Conservation (phyloP, 2,113 vertebrate species). For the Lophura nycthemera region DNA sequence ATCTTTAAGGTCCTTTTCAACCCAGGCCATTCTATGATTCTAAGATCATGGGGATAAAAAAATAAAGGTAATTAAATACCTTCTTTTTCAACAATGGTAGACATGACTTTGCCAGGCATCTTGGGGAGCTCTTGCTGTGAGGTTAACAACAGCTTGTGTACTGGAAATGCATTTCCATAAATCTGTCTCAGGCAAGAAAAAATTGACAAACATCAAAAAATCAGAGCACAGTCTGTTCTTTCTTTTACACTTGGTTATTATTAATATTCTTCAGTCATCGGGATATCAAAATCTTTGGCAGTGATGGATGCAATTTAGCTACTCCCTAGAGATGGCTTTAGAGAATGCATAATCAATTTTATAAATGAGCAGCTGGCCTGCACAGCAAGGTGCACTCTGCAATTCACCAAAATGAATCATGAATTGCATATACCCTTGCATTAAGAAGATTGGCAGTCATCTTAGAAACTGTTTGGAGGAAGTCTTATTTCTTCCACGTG, state of each 20-base stretch:
- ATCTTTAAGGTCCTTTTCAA: too few relatives aligned
- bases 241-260: slow-evolving; percentile 9
- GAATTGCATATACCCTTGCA: not conserved
- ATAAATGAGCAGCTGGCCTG: slow-evolving; percentile 49
- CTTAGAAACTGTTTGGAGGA: not conserved
- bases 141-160: not conserved
- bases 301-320: not conserved
- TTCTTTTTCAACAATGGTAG: not conserved
- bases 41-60: not conserved
- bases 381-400: slow-evolving; percentile 15
- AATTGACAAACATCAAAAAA: slow-evolving; percentile 18
- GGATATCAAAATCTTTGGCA: not conserved
- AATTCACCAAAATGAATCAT: slow-evolving; percentile 21
- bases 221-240: not conserved
- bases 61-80: not conserved
- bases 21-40: too few relatives aligned
- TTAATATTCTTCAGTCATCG: slow-evolving; percentile 9
- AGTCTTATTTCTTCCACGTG: not conserved
- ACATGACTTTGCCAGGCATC: not conserved
- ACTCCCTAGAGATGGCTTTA: slow-evolving; percentile 31
- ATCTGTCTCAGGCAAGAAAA: not conserved
- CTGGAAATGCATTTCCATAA: not conserved
- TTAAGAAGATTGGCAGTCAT: not conserved
- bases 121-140: not conserved
- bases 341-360: slow-evolving; percentile 36